Conservation (phyloP, 2,888 invertebrate genomes). For the Ophioninae sp. region DNA sequence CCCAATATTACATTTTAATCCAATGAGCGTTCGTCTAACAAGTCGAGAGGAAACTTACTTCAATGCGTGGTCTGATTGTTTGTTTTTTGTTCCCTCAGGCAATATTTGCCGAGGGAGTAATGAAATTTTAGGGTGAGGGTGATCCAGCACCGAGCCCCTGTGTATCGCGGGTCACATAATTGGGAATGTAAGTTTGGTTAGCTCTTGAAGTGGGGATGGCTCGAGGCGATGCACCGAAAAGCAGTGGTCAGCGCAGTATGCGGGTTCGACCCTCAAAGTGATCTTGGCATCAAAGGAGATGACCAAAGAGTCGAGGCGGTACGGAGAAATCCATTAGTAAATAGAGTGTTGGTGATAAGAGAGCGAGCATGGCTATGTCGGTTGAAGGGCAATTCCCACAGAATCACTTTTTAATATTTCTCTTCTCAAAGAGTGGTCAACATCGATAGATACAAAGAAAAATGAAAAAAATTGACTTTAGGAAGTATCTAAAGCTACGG, state of each 20-base stretch:
- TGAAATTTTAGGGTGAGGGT: neutral
- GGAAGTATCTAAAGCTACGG: neutral
- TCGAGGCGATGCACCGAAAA: slow-evolving; percentile 1
- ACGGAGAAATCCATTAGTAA: slow-evolving; percentile 8
- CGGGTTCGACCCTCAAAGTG: slow-evolving; percentile 7
- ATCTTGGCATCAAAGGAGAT: slow-evolving; percentile 30
- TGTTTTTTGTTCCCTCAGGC: neutral
- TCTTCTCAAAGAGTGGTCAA: neutral
- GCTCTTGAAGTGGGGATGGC: slow-evolving; percentile 12
- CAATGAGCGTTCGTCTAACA: neutral
- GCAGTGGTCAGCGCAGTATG: slow-evolving; percentile 3
- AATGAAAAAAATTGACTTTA: neutral
- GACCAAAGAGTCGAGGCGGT: slow-evolving; percentile 1
- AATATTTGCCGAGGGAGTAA: neutral
- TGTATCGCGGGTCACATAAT: neutral
- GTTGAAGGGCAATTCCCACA: too few relatives aligned
- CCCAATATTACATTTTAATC: neutral
- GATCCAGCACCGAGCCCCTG: neutral
- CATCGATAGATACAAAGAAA: neutral
- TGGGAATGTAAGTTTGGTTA: slow-evolving; percentile 7
- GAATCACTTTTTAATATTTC: neutral
- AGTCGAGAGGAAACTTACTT: neutral
- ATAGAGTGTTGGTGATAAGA: neutral
- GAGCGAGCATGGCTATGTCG: neutral
- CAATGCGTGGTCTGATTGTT: neutral